These are phyloP conservation scores for Vulpes lagopus DNA, from an alignment of 2,113 vertebrate genomes.

Conservation along the genomic window DNA sequence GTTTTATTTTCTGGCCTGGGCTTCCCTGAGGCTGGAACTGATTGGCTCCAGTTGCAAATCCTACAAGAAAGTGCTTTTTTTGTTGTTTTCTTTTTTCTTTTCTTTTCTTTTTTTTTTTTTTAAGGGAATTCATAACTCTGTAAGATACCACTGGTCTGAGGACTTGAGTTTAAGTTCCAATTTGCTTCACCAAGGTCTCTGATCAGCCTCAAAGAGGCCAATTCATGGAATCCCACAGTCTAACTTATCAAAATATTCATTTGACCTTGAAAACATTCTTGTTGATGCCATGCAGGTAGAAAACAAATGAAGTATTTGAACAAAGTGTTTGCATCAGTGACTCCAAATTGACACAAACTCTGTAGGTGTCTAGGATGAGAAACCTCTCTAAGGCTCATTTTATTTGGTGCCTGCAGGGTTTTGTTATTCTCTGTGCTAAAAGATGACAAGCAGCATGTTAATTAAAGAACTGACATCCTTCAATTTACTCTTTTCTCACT, in stretches of 20 bases:
- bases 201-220: neutral
- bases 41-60: neutral
- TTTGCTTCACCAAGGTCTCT: conserved; percentile 49
- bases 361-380: conserved; percentile 34
- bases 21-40: neutral
- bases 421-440: conserved; percentile 30
- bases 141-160: neutral
- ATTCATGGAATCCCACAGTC: neutral
- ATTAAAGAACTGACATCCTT: conserved; percentile 54
- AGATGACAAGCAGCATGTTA: conserved; percentile 37
- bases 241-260: conserved; percentile 60
- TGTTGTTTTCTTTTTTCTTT: neutral
- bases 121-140: neutral
- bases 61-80: neutral
- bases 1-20: neutral
- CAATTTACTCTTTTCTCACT: conserved; percentile 32
- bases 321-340: conserved; percentile 67
- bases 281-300: neutral
- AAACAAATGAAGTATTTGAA: conserved; percentile 64
- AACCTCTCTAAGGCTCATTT: conserved; percentile 28
- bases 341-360: conserved; percentile 58
- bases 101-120: neutral
- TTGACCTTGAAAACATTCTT: conserved; percentile 68
- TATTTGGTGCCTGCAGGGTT: neutral
- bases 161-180: neutral